Conservation (phyloP, 2,797 vertebrate genomes). For the Hippoglossus hippoglossus region DNA sequence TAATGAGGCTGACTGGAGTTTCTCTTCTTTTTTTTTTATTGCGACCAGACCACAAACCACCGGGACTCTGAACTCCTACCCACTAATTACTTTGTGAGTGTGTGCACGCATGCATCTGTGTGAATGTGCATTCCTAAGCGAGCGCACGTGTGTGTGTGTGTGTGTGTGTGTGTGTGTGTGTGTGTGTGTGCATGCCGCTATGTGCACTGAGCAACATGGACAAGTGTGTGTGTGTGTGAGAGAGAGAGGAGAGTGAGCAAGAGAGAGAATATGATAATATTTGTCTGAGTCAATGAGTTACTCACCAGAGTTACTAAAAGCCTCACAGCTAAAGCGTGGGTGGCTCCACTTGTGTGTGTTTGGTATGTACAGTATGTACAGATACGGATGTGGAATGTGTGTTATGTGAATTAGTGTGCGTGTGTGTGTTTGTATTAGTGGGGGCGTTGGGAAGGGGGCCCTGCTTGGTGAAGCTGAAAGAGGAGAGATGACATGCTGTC, state of each 20-base stretch:
- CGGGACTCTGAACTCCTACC: constrained; percentile 57
- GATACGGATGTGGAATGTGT: constrained; percentile 43
- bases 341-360: constrained; percentile 51
- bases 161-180: constrained; percentile 25
- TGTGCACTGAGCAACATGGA: constrained; percentile 17
- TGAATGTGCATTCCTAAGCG: constrained; percentile 38
- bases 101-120: constrained; percentile 38
- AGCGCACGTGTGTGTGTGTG: constrained; percentile 30
- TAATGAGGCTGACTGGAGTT: constrained; percentile 66
- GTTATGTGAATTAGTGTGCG: constrained; percentile 31
- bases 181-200: constrained; percentile 28
- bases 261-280: constrained; percentile 56
- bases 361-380: constrained; percentile 71
- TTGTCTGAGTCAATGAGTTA: constrained; percentile 67
- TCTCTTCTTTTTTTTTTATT: constrained; percentile 46
- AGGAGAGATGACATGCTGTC: constrained; percentile 81
- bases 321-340: constrained; percentile 53
- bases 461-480: constrained; percentile 78
- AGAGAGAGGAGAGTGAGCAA: constrained; percentile 30
- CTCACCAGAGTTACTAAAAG: constrained; percentile 58
- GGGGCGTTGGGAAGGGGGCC: constrained; percentile 41
- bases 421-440: constrained; percentile 44
- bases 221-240: constrained; percentile 1
- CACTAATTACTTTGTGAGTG: constrained; percentile 68
- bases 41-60: constrained; percentile 67